Evolutionary conservation across 2,888 invertebrate genomes (phyloP), one percentile per base, ranked within the genome.

Genomic region (Drosophila kanekoi): DNA sequence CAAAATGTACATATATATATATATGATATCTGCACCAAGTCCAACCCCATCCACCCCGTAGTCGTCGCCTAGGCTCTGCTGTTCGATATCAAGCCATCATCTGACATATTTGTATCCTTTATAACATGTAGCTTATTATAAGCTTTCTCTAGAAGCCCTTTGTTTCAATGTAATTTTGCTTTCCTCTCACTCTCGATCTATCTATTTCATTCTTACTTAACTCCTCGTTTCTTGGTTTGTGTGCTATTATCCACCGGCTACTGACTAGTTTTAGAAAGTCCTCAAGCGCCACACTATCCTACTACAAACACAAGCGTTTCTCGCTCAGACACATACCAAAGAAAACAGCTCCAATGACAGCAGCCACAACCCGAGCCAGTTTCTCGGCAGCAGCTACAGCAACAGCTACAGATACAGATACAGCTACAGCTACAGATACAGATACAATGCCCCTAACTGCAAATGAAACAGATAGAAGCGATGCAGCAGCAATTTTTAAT

Each of bases 301-400:
- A 91, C 90, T 79, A 90, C 85, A 90, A 82, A 83, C 91, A 80
- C 72, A 89, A 85, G 85, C 89, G 91, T 74, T 90, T 91, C 73
- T 91, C 91, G 79, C 80, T 91, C 43, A 90, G 82, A 89, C 88
- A 91, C 79, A 89, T 86, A 81, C 78, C 84, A 77, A 89, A 90
- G 86, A 81, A 90, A 87, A 81, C 84, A 74, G 84, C 84, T 81
- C 77, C 81, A 79, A 75, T 83, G 74, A 78, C 78, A 77, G 76
- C 68, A 65, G 65, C 68, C 23, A 43, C 68, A 62, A 63, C 86
- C 66, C 57, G 87, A 83, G 68, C 87, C 73, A 87, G 88, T 77
- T 77, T 81, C 60, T 77, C 87, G 51, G 71, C 72, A 23, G 49
- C 67, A 58, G 33, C 65, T 20, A 33, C 65, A 40, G 16, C 58